phyloP scores from a whole-genome alignment of 2,113 vertebrate genomes.

The Neodontobutis hainanensis region DNA sequence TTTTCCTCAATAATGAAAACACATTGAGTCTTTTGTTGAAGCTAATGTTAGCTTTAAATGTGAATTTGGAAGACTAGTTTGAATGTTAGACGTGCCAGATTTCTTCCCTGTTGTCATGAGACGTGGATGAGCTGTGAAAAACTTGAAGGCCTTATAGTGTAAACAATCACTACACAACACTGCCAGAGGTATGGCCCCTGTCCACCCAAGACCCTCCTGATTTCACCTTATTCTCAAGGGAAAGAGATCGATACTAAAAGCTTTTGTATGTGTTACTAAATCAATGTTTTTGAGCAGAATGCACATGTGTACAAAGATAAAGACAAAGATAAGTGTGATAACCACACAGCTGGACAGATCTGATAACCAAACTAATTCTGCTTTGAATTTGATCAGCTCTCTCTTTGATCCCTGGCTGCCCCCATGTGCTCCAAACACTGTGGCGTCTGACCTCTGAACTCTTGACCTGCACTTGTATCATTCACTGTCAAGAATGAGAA shows the following conservation, averaged over 20 bases:
- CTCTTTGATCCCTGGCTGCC: slow-evolving; percentile 26
- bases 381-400: slow-evolving; percentile 18
- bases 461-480: slow-evolving; percentile 24
- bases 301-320: too few species aligned
- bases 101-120: background rate
- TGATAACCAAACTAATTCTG: slow-evolving; percentile 43
- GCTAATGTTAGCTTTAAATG: too few species aligned
- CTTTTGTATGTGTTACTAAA: slow-evolving; percentile 35
- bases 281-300: slow-evolving; percentile 35
- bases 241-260: slow-evolving; percentile 40
- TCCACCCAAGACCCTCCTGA: background rate
- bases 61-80: too few species aligned
- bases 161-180: slow-evolving; percentile 15
- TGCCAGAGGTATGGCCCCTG: background rate
- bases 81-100: too few species aligned
- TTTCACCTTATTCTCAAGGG: slow-evolving; percentile 4
- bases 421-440: background rate
- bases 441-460: slow-evolving; percentile 36
- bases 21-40: too few species aligned
- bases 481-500: slow-evolving; percentile 8
- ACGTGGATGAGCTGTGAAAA: background rate
- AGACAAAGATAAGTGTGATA: slow-evolving; percentile 20
- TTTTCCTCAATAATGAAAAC: too few species aligned
- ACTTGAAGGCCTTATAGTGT: slow-evolving; percentile 14
- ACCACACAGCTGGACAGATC: slow-evolving; percentile 41